These are phyloP conservation scores for Ctenochaetus hawaiiensis DNA, from an alignment of 2,797 vertebrate species.

Conservation along the genomic window DNA sequence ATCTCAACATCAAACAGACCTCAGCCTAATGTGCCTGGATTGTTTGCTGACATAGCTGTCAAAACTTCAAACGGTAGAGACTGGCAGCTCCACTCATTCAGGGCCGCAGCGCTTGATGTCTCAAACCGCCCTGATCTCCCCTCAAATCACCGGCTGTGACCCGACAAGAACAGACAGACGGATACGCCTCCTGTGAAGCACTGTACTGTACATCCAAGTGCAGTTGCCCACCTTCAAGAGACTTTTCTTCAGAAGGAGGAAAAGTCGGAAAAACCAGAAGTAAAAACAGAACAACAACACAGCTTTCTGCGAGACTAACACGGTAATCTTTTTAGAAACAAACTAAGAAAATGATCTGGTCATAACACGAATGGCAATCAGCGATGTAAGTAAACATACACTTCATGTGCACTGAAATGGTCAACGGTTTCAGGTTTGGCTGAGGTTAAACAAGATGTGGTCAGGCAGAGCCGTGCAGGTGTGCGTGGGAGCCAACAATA, in stretches of 20 bases:
- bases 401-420: slow-evolving; percentile 11
- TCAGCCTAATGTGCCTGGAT: slow-evolving; percentile 78
- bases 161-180: slow-evolving; percentile 79
- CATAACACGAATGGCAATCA: slow-evolving; percentile 32
- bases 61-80: slow-evolving; percentile 83
- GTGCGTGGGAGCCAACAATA: slow-evolving; percentile 73
- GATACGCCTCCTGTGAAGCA: slow-evolving; percentile 77
- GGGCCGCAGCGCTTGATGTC: slow-evolving; percentile 68
- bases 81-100: slow-evolving; percentile 75
- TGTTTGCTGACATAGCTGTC: slow-evolving; percentile 84
- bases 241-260: slow-evolving; percentile 49
- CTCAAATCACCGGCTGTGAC: slow-evolving; percentile 77
- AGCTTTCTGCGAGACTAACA: slow-evolving; percentile 51
- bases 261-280: slow-evolving; percentile 40
- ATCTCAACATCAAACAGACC: slow-evolving; percentile 78
- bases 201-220: slow-evolving; percentile 55
- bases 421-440: slow-evolving; percentile 43
- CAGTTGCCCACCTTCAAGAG: slow-evolving; percentile 68
- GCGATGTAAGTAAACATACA: slow-evolving; percentile 18
- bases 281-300: slow-evolving; percentile 65
- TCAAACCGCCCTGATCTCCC: slow-evolving; percentile 76
- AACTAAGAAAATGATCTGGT: slow-evolving; percentile 2
- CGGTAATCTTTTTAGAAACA: slow-evolving; percentile 48
- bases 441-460: slow-evolving; percentile 53
- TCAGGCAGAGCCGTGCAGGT: slow-evolving; percentile 69